Percentiles rank a stretch among this genome's conserved stretches.
Evolutionary conservation across 2,888 invertebrate species (phyloP).

Genomic region (Epistrophella euchroma): DNA sequence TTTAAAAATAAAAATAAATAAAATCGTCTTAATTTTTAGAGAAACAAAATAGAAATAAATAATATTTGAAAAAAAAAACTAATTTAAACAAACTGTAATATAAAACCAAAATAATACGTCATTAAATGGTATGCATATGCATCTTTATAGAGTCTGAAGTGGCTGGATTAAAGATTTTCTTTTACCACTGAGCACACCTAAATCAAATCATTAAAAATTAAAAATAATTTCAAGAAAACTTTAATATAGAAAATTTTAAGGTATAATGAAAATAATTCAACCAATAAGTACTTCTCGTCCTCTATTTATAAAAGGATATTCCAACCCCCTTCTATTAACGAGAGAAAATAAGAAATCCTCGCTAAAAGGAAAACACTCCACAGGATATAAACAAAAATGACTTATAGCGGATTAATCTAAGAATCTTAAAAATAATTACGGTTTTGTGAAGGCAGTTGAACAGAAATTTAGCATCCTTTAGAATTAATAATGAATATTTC

Average conservation of each 20-base stretch:
- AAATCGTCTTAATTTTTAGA: no score
- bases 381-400: constrained; percentile 16
- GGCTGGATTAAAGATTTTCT: background rate
- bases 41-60: no score
- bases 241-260: background rate
- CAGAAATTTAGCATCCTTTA: constrained; percentile 32
- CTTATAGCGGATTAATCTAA: constrained; percentile 37
- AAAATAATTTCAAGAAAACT: constrained; percentile 3
- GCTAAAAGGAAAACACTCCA: background rate
- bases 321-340: background rate
- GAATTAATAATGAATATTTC: constrained; percentile 50
- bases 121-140: no score
- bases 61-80: no score
- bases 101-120: no score
- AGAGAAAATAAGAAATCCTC: background rate
- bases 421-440: constrained; percentile 58
- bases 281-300: background rate
- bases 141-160: background rate
- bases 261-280: constrained; percentile 1
- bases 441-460: constrained; percentile 29
- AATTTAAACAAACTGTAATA: no score
- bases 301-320: background rate
- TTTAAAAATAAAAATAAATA: no score
- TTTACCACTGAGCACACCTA: background rate
- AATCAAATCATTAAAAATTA: constrained; percentile 1